These are phyloP conservation scores for Arothron firmamentum DNA, from an alignment of 2,113 vertebrate genomes.

Conservation along the genomic window DNA sequence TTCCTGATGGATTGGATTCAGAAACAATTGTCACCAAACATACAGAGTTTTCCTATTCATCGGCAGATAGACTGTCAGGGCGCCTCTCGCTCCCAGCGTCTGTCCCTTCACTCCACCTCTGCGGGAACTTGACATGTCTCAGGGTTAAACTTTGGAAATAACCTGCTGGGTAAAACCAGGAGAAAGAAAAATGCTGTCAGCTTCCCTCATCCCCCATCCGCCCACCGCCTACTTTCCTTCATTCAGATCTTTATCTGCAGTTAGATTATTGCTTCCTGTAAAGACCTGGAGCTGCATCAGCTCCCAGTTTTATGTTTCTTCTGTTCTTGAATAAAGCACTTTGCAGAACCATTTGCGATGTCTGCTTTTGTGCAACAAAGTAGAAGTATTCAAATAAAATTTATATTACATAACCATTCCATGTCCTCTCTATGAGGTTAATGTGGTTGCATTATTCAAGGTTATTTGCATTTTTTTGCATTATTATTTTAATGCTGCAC, in stretches of 20 bases:
- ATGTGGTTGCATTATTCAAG: slow-evolving; percentile 10
- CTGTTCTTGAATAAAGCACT: slow-evolving; percentile 34
- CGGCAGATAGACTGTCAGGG: slow-evolving; percentile 15
- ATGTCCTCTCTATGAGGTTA: not conserved
- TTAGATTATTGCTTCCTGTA: slow-evolving; percentile 69
- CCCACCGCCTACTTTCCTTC: slow-evolving; percentile 37
- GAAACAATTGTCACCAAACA: slow-evolving; percentile 23
- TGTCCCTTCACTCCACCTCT: slow-evolving; percentile 23
- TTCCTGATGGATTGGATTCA: slow-evolving; percentile 32
- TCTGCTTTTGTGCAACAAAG: not conserved
- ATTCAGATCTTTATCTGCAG: slow-evolving; percentile 59
- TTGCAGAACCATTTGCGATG: not conserved
- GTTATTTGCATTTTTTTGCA: slow-evolving; percentile 10
- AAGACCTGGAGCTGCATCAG: slow-evolving; percentile 51
- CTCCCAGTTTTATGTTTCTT: slow-evolving; percentile 43
- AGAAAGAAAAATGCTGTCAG: slow-evolving; percentile 35
- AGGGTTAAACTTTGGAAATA: slow-evolving; percentile 41
- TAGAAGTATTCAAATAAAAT: too few species aligned
- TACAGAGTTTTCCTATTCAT: slow-evolving; percentile 12
- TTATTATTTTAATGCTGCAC: slow-evolving; percentile 29
- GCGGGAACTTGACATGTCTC: slow-evolving; percentile 15
- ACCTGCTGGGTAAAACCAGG: slow-evolving; percentile 27
- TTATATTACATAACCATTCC: too few species aligned
- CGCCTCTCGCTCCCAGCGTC: not conserved
- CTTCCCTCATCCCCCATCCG: slow-evolving; percentile 14